Base-by-base conservation (phyloP, 2,797 vertebrate species). In the Valencia hispanica region DNA sequence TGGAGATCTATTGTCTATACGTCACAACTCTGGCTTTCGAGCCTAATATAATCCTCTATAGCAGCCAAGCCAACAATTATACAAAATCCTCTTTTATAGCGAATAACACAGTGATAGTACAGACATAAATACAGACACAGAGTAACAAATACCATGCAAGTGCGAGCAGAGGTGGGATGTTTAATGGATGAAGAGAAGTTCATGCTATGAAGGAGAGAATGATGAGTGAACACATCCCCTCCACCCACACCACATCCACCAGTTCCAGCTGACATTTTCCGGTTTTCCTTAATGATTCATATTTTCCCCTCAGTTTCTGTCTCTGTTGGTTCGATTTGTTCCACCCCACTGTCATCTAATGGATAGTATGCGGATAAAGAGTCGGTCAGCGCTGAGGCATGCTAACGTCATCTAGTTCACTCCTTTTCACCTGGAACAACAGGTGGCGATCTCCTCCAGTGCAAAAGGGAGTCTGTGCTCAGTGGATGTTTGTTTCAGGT, bases 401-500 rank as follows among this genome's bases (percentile, higher is more conserved):
- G 77, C 72, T 63, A 73, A n/a, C 47, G 34, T 5, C 22, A 80
- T 81, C 88, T 79, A 5, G 68, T 74, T 75, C 78, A 55, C 47
- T 79, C 79, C 79, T 84, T 59, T 70, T 82, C 82, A 73, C 75
- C 77, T 50, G 80, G 70, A 78, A 77, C 79, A 68, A 70, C 81
- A 73, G 84, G 79, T 43, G 7, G 83, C 4, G 5, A 83, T 94
- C 89, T 93, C 88, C 90, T 94, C 92, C 94, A 94, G 95, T 94
- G 96, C 95, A 95, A 95, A 95, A 82, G 55, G 77, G 53, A 83
- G 87, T 74, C 27, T 70, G 81, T 45, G 66, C 78, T 75, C 73
- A 73, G n/a, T 14, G 65, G 65, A 68, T 68, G 65, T 68, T 68
- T 27, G 36, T 68, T 43, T 68, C 39, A 43, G 65, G 65, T 27